Evolutionary conservation across 2,888 invertebrate genomes (phyloP), one percentile per base, ranked within the genome.

Genomic region (Epicampocera succincta): DNA sequence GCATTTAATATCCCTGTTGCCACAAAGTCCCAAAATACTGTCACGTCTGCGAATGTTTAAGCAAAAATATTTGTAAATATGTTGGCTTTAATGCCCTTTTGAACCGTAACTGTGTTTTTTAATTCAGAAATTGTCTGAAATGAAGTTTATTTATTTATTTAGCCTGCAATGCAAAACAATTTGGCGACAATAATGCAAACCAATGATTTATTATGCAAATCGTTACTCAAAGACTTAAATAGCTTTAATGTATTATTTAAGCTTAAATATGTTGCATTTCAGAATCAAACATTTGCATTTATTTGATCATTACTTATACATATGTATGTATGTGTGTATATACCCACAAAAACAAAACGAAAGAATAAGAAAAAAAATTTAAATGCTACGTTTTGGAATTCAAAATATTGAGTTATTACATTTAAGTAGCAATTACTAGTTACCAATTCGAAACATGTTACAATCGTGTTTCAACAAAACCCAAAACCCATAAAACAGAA

Each of bases 131-230:
- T 44, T 44, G n/a, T 25, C 42, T 56, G 74, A 19, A 58, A 21
- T 48, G 42, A 25, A 69, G 56, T 63, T 58, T 48, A 19, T 65
- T 71, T 19, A 13, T 71, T 42, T 42, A 13, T 63, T 63, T 15
- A 29, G 11, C 44, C 33, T 68, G 66, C 61, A 76, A 44, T 63
- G 60, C 2, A 56, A 72, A 73, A 73, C 75, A 80, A 80, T 80
- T 80, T 76, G 75, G 80, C 80, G 80, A 81, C 80, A 77, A 68
- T 81, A 81, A 68, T 81, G 76, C 71, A 68, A 73, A 29, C 68
- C 44, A 73, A 69, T 81, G 80, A 81, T 76, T 81, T 81, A 81
- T 81, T 77, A 81, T 81, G 80, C 76, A 81, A 81, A 81, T 81
- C 80, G 76, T 73, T 63, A 44, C 76, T 77, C 73, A 72, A 54